phyloP scores from a whole-genome alignment of 2,888 invertebrate genomes.

The Noctua pronuba region DNA sequence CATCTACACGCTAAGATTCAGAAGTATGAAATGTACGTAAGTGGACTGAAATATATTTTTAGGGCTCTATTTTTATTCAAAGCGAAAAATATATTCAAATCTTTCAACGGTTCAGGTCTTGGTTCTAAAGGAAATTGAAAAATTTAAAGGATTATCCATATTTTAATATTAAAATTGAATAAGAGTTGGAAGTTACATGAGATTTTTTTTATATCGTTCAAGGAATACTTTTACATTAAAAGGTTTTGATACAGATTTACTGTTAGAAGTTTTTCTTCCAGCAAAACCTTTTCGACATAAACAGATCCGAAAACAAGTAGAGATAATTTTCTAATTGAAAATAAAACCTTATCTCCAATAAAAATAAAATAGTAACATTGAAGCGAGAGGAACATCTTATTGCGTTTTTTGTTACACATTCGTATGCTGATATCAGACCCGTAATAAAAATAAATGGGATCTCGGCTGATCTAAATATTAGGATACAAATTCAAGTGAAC shows the following conservation, averaged over 20 bases:
- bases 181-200: background rate
- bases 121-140: conserved; percentile 7
- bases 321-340: conserved; percentile 60
- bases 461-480: conserved; percentile 83
- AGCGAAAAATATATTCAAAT: background rate
- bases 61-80: background rate
- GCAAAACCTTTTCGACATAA: background rate
- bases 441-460: conserved; percentile 85
- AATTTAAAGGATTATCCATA: conserved; percentile 7
- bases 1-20: background rate
- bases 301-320: background rate
- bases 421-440: conserved; percentile 83
- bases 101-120: background rate
- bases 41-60: background rate
- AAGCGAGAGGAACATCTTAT: conserved; percentile 73
- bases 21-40: background rate
- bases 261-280: background rate
- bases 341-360: conserved; percentile 49
- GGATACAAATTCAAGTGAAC: conserved; percentile 79
- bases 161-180: conserved; percentile 8
- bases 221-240: background rate
- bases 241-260: background rate
- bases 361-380: conserved; percentile 54
- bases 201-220: background rate
- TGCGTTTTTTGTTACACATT: conserved; percentile 80